Base-by-base conservation (phyloP, 2,113 vertebrate genomes). In the Hypomesus transpacificus region DNA sequence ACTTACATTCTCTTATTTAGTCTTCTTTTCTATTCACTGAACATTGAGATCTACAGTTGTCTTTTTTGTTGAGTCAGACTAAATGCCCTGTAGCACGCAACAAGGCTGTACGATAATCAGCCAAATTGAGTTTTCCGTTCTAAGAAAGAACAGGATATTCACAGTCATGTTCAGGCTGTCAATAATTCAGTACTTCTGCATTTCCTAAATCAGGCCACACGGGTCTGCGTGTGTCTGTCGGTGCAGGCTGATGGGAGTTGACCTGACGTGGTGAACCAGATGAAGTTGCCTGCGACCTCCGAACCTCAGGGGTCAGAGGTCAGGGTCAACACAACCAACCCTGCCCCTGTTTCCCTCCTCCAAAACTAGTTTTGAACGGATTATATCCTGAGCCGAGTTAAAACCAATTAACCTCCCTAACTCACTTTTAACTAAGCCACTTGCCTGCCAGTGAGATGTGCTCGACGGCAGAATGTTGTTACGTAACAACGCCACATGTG, bases 331-430 rank as follows among this genome's bases (percentile, higher is more conserved):
- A 71, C 21, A 75, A 71, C 26, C 31, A 13, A 51, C 58, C 21
- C 67, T n/a, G 57, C 34, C 71, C 58, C 46, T 46, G 60, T 75
- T 69, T 75, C 46, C 60, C 51, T 64, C 5, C 26, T 61, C 16
- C 58, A 54, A 63, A 73, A 61, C 63, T 68, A 3, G 24, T 75
- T 81, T 77, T 61, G 4, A 65, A 60, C 61, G 75, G 70, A 81
- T 84, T 79, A 80, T 74, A 61, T 73, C 69, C 70, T 69, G 65
- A 75, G 71, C 71, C 64, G 68, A 65, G 59, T 76, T 69, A 75
- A 70, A 80, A 69, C 68, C 80, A 79, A 75, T 85, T 85, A 82
- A 80, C 75, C 70, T 76, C 52, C 52, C 85, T 68, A 67, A 73
- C 73, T 75, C 67, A 60, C 68, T 69, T 81, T 78, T 71, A 80